Evolutionary conservation across 1,140 invertebrate species (phyloP).

Genomic region (Atopsyche davidsoni): DNA sequence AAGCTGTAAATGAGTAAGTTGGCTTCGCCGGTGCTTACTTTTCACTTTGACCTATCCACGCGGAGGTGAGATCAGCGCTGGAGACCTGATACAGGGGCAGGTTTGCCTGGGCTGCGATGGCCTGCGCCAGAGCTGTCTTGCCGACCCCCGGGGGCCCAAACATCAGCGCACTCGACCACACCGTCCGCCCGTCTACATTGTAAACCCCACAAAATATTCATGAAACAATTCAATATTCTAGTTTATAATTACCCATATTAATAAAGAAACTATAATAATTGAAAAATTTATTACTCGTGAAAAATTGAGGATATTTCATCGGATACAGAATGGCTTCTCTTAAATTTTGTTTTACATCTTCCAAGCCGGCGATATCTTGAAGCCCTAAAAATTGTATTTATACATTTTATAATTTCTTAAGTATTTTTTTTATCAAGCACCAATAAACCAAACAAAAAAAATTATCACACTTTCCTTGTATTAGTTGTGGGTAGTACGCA

Average conservation of each 20-base stretch:
- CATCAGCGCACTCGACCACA: constrained; percentile 52
- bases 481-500: too few species aligned
- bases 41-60: constrained; percentile 54
- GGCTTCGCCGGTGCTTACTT: constrained; percentile 42
- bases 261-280: neutral
- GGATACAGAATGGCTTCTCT: constrained; percentile 70
- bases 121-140: constrained; percentile 60
- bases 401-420: neutral
- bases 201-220: neutral
- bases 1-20: constrained; percentile 1
- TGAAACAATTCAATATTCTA: constrained; percentile 13
- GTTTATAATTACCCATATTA: neutral
- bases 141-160: constrained; percentile 69
- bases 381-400: constrained; percentile 35
- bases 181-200: constrained; percentile 14
- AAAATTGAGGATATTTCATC: constrained; percentile 64
- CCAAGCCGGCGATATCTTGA: constrained; percentile 54
- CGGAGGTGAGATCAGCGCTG: constrained; percentile 49
- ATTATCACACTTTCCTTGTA: too few species aligned
- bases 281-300: constrained; percentile 49
- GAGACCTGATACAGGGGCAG: constrained; percentile 49
- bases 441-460: too few species aligned
- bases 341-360: constrained; percentile 62
- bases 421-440: too few species aligned
- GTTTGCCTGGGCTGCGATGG: constrained; percentile 49